Conservation (phyloP, 2,888 invertebrate genomes). For the Unio pictorum region DNA sequence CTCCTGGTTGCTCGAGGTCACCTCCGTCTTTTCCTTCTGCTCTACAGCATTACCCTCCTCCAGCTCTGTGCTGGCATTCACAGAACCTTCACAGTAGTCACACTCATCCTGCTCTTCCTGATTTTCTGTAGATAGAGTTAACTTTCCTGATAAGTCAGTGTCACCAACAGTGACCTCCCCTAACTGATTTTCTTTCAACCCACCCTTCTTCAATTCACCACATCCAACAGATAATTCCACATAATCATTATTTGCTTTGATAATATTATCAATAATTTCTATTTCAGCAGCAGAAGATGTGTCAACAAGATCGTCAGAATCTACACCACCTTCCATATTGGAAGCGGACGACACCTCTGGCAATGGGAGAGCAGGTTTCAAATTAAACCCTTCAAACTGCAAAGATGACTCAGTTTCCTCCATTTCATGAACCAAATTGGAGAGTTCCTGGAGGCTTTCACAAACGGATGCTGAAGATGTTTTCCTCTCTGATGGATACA, state of each 20-base stretch:
- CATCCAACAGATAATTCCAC: conserved; percentile 11
- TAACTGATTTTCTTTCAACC: background rate
- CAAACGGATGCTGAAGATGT: no score
- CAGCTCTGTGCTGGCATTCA: conserved; percentile 39
- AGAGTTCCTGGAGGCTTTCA: conserved; percentile 6
- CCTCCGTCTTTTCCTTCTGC: conserved; percentile 16
- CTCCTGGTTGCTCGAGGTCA: conserved; percentile 9
- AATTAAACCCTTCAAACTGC: no score
- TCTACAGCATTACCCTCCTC: conserved; percentile 33
- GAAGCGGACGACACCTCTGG: background rate
- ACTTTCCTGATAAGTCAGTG: background rate
- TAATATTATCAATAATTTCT: conserved; percentile 4
- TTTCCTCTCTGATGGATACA: no score
- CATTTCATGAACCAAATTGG: conserved; percentile 1
- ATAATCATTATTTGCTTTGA: conserved; percentile 8
- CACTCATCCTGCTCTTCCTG: conserved; percentile 4
- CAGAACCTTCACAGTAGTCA: conserved; percentile 23
- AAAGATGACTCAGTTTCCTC: background rate
- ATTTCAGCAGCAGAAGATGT: conserved; percentile 7
- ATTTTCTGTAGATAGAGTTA: conserved; percentile 7
- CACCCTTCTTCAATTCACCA: background rate
- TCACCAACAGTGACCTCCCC: background rate
- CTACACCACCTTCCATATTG: conserved; percentile 9
- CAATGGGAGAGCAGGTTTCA: no score
- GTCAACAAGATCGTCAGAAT: conserved; percentile 5